Conservation (phyloP, 1,140 invertebrate genomes). For the Antheraea mylitta region DNA sequence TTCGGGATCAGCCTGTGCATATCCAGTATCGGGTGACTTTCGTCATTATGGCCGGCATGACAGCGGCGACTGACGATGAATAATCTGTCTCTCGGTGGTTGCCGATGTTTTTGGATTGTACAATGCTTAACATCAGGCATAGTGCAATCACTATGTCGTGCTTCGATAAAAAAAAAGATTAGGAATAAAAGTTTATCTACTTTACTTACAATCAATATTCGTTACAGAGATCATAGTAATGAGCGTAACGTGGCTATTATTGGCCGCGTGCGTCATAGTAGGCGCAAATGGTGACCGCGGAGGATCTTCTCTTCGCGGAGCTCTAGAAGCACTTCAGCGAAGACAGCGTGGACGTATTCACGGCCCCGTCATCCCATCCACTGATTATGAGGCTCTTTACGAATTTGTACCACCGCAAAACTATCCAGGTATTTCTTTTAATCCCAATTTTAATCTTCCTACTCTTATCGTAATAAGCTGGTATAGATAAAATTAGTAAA, state of each 20-base stretch:
- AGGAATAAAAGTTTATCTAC: too few species aligned
- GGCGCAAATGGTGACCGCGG: conserved; percentile 47
- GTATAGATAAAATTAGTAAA: too few species aligned
- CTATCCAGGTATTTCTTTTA: conserved; percentile 51
- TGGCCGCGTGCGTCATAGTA: conserved; percentile 39
- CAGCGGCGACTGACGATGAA: too few species aligned
- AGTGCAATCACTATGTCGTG: too few species aligned
- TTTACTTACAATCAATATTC: not conserved
- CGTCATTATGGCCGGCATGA: too few species aligned
- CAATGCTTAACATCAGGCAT: too few species aligned
- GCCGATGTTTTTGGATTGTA: too few species aligned
- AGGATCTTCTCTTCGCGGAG: conserved; percentile 65
- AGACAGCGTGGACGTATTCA: conserved; percentile 62
- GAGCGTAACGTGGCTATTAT: conserved; percentile 48
- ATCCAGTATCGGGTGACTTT: too few species aligned
- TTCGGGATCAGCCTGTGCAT: too few species aligned
- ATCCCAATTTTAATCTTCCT: not conserved
- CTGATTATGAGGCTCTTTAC: conserved; percentile 61
- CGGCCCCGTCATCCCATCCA: conserved; percentile 32
- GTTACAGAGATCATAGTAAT: conserved; percentile 27
- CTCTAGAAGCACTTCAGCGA: conserved; percentile 69
- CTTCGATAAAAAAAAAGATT: too few species aligned
- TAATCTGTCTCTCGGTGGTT: too few species aligned
- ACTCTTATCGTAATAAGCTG: too few species aligned
- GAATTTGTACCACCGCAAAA: conserved; percentile 59